Evolutionary conservation across 1,140 invertebrate genomes (phyloP).

Genomic region (Drosophila navojoa): DNA sequence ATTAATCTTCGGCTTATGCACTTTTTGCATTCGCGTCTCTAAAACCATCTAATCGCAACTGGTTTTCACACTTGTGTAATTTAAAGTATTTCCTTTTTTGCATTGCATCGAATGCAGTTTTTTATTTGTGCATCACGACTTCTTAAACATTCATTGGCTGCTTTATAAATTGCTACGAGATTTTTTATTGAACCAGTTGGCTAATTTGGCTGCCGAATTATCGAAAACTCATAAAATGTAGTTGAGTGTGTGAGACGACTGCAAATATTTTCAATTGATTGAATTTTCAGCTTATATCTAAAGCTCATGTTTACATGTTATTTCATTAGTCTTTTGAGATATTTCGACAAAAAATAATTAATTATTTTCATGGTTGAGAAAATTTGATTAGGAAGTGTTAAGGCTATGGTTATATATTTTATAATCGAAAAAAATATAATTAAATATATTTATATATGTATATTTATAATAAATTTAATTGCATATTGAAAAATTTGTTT

Average conservation of each 20-base stretch:
- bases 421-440: background rate
- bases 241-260: slow-evolving; percentile 3
- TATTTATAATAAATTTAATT: no score
- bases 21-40: slow-evolving; percentile 43
- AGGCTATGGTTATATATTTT: background rate
- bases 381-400: background rate
- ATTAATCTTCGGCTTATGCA: slow-evolving; percentile 69
- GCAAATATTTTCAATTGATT: slow-evolving; percentile 1
- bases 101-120: slow-evolving; percentile 10
- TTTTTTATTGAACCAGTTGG: slow-evolving; percentile 23
- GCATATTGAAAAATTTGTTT: no score
- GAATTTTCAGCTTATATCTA: background rate
- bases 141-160: slow-evolving; percentile 23
- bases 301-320: background rate
- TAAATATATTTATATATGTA: background rate
- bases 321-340: background rate
- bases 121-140: slow-evolving; percentile 66
- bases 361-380: slow-evolving; percentile 3
- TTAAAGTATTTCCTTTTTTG: slow-evolving; percentile 30
- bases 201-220: slow-evolving; percentile 15
- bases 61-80: slow-evolving; percentile 46
- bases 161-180: slow-evolving; percentile 16
- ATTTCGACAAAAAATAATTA: background rate
- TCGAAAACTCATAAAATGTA: slow-evolving; percentile 6
- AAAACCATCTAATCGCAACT: slow-evolving; percentile 46